Base-by-base conservation (phyloP, 2,797 vertebrate genomes). In the Acropternis orthonyx region DNA sequence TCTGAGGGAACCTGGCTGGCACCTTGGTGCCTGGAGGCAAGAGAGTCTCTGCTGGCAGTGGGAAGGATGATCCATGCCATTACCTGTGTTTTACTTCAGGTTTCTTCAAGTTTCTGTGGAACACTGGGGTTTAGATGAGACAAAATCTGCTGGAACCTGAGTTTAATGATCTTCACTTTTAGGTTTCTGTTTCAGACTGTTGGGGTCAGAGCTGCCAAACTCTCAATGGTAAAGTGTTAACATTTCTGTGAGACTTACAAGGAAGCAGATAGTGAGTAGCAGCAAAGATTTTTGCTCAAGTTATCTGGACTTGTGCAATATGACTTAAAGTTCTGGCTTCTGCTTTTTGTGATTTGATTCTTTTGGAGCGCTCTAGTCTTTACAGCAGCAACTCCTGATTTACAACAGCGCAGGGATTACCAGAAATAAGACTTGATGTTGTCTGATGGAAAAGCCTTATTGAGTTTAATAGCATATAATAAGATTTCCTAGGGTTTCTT, bases 371-470 rank as follows among this genome's bases (percentile, higher is more conserved):
- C 74, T 68, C 16, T 34, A 76, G 48, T 76, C 48, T 85, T 89
- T 61, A 63, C 32, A 85, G 27, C 37, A 78, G 46, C 91, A 88
- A 76, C 39, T 94, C n/a, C 36, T 91, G 72, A 96, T 96, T 94
- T 94, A 85, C 39, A 78, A 22, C 51, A 78, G 72, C 6, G 0
- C 28, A 59, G 87, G 89, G 82, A 93, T 95, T 93, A 94, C 87
- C 65, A 69, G 92, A 96, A 96, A 91, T 88, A 81, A 85, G 92
- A 62, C 93, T 88, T 86, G 72, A 92, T 86, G 54, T 81, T 95
- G 85, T 90, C 69, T 95, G 85, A 84, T 88, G 66, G 79, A 95
- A 95, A 94, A 94, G n/a, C 26, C 73, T 95, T 94, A 92, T 76
- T 73, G 69, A 93, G 27, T 94, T 89, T 95, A 96, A 92, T 77